phyloP scores from a whole-genome alignment of 1,140 invertebrate genomes.

The Pteromalus puparum region DNA sequence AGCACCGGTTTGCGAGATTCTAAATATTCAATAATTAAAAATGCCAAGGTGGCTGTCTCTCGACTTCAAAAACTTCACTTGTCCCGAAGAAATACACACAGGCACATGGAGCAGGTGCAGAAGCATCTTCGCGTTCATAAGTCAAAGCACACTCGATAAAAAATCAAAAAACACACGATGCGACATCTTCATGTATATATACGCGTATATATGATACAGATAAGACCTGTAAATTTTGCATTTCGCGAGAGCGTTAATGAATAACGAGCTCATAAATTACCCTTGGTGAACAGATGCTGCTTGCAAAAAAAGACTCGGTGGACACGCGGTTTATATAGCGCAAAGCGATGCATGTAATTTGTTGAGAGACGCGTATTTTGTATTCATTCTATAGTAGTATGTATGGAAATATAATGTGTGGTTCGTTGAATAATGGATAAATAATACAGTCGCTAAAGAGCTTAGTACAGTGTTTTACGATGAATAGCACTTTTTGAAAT shows the following conservation, averaged over 20 bases:
- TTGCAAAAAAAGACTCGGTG: neutral
- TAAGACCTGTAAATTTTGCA: conserved; percentile 5
- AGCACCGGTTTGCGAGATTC: neutral
- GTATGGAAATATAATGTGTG: no score
- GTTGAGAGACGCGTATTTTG: no score
- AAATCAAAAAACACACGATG: neutral
- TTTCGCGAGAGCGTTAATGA: neutral
- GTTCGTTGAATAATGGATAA: no score
- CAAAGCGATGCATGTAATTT: no score
- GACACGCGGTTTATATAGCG: no score
- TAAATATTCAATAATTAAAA: conserved; percentile 20
- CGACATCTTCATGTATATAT: neutral
- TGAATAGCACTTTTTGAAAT: no score
- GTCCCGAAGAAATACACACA: neutral
- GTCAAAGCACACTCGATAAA: neutral
- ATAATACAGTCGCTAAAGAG: no score
- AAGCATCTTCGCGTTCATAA: neutral
- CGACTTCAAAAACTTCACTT: neutral
- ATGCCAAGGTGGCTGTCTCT: neutral
- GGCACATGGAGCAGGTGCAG: neutral
- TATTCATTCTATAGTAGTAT: no score
- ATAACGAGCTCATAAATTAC: conserved; percentile 12
- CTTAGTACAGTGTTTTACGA: no score
- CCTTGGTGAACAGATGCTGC: neutral
- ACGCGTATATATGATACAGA: neutral